Conservation (phyloP, 2,113 vertebrate genomes). For the Condylura cristata region DNA sequence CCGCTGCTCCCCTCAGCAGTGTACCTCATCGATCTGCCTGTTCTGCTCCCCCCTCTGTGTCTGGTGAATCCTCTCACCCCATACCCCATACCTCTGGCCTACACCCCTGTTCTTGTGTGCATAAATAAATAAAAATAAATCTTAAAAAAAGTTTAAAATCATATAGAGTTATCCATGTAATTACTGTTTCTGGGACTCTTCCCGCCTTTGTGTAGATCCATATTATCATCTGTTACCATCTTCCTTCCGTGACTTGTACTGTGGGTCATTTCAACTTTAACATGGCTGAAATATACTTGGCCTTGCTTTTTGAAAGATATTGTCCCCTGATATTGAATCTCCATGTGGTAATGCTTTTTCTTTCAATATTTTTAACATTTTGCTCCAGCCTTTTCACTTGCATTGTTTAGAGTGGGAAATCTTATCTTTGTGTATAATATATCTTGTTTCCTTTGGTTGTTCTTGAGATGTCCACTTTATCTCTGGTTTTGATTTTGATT, state of each 20-base stretch:
- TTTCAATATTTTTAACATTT: not conserved
- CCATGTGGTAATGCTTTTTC: not conserved
- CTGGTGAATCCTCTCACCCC: no score
- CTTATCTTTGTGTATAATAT: slow-evolving; percentile 2
- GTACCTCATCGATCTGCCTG: no score
- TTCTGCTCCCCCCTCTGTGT: no score
- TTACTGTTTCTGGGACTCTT: not conserved
- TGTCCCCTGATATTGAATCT: not conserved
- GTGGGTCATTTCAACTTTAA: not conserved
- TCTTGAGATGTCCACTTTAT: slow-evolving; percentile 9
- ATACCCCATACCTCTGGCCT: no score
- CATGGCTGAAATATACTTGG: not conserved
- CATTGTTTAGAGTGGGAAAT: not conserved
- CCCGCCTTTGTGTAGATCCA: not conserved
- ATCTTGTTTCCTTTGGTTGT: not conserved
- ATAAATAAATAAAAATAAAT: no score
- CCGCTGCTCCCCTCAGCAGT: no score
- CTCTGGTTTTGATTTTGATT: slow-evolving; percentile 5
- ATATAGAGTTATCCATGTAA: not conserved
- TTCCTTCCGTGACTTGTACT: not conserved
- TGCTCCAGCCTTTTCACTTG: not conserved
- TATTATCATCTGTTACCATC: not conserved
- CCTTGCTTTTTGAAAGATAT: not conserved
- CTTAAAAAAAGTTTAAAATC: not conserved
- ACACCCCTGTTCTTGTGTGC: no score